Evolutionary conservation across 2,113 vertebrate genomes (phyloP).

Genomic region (Octodon degus): DNA sequence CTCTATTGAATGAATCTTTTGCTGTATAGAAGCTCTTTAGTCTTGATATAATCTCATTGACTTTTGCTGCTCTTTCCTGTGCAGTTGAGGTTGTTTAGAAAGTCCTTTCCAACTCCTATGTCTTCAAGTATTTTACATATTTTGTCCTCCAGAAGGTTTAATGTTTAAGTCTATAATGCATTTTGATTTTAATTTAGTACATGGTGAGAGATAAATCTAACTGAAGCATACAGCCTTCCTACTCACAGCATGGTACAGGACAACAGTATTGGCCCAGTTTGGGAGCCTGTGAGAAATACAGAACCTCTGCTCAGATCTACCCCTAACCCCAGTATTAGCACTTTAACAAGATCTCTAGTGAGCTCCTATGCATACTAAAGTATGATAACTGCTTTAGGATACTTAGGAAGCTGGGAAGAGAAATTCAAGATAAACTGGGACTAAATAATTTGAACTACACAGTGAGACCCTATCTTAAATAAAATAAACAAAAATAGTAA

Average conservation of each 20-base stretch:
- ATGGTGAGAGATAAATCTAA: background rate
- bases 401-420: background rate
- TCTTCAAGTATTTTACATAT: background rate
- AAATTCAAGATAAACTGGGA: background rate
- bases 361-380: background rate
- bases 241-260: background rate
- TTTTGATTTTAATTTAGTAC: background rate
- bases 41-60: background rate
- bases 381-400: background rate
- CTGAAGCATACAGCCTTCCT: background rate
- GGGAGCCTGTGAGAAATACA: background rate
- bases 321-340: background rate
- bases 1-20: background rate
- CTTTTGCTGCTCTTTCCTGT: background rate
- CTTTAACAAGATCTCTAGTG: background rate
- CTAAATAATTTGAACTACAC: background rate
- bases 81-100: background rate
- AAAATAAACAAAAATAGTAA: background rate
- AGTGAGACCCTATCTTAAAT: background rate
- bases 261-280: background rate
- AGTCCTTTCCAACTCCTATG: background rate
- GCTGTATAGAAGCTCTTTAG: background rate
- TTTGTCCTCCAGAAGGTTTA: background rate
- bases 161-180: background rate
- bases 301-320: background rate